A percentile compares a stretch with the other conserved stretches of the same genome.
These are phyloP conservation scores for Petaurus breviceps DNA, from an alignment of 2,113 vertebrate species.

Conservation along the genomic window DNA sequence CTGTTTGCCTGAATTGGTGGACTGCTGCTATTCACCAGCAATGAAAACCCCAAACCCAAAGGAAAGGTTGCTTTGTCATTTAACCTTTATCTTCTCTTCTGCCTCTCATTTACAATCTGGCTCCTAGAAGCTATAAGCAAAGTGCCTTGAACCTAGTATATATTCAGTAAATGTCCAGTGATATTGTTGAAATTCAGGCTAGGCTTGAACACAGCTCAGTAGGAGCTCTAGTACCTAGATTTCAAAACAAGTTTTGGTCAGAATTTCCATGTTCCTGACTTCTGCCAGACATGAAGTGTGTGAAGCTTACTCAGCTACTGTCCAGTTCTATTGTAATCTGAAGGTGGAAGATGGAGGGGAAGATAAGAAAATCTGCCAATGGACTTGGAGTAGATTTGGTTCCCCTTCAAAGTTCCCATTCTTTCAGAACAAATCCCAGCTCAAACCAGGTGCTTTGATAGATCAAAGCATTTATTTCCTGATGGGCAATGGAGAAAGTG, in stretches of 20 bases:
- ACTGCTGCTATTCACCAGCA: not conserved
- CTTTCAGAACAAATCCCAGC: not conserved
- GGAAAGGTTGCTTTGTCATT: not conserved
- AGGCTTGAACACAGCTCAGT: not conserved
- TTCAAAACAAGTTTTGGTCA: not conserved
- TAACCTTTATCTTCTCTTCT: not conserved
- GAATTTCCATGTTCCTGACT: not conserved
- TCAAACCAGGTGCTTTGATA: not conserved
- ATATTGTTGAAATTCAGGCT: not conserved
- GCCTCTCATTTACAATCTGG: not conserved
- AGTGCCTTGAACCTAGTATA: not conserved
- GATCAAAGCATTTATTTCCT: not conserved
- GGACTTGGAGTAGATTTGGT: not conserved
- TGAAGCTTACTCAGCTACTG: not conserved
- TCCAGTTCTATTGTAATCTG: not conserved
- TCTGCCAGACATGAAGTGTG: not conserved
- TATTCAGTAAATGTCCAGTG: not conserved
- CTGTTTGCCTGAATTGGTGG: not conserved
- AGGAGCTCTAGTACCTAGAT: not conserved
- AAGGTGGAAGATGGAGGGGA: not conserved
- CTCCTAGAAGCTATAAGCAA: not conserved
- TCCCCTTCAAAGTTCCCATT: not conserved
- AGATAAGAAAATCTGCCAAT: not conserved
- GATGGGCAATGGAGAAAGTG: not conserved
- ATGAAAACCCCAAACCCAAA: not conserved